A percentile compares a stretch with the other conserved stretches of the same genome.
Evolutionary conservation across 2,888 invertebrate genomes (phyloP).

Genomic region (Eupithecia insigniata): DNA sequence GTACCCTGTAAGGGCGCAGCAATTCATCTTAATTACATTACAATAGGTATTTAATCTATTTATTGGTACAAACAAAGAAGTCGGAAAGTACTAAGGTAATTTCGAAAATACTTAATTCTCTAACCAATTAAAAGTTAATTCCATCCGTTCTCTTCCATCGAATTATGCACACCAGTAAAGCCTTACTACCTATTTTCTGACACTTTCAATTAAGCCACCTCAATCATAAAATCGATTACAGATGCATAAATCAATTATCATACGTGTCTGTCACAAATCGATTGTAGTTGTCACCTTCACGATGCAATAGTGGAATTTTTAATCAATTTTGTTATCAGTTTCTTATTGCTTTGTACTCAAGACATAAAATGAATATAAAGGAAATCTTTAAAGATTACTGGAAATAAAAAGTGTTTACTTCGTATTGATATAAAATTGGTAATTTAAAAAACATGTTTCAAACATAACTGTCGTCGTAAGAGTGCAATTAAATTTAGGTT

Average conservation of each 20-base stretch:
- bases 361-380: constrained; percentile 25
- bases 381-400: constrained; percentile 10
- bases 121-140: not conserved
- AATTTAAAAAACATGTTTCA: constrained; percentile 10
- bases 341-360: constrained; percentile 23
- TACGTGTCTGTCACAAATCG: constrained; percentile 79
- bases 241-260: constrained; percentile 73
- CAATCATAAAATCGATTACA: constrained; percentile 67
- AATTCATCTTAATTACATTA: no score
- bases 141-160: not conserved
- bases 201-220: constrained; percentile 56
- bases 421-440: constrained; percentile 7
- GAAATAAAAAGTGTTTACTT: constrained; percentile 10
- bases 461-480: not conserved
- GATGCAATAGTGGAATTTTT: constrained; percentile 42
- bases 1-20: no score
- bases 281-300: constrained; percentile 80
- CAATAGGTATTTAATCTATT: no score
- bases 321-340: constrained; percentile 44
- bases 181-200: constrained; percentile 29
- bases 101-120: not conserved
- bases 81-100: no score
- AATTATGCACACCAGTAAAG: constrained; percentile 37
- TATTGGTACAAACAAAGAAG: no score
- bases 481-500: not conserved